Base-by-base conservation (phyloP, 2,113 vertebrate genomes). In the Falcunculus frontatus region DNA sequence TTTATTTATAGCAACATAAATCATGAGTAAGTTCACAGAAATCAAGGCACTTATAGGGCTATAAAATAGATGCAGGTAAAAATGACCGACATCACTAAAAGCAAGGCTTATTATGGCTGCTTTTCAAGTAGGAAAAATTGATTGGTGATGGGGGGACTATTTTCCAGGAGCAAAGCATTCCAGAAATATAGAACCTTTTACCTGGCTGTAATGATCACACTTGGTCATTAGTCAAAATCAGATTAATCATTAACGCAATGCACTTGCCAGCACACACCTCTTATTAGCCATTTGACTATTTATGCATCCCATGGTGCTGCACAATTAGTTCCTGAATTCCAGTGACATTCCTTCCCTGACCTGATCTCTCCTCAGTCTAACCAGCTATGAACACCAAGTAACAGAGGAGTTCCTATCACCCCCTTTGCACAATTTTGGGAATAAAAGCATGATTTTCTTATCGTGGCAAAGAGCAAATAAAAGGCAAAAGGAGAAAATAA, bases 351-450 rank as follows among this genome's bases (percentile, higher is more conserved):
- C 27, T 82, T 44, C 73, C 64, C 65, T 37, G 26, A n/a, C 57
- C 5, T 57, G 46, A 77, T 53, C 52, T 81, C 55, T 50, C 53
- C 72, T 67, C 59, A 63, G 2, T 16, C 29, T 39, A 49, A 33
- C 26, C n/a, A 70, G 17, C 7, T 17, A 5, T 7, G 37, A 44
- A 22, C 7, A 47, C 23, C 27, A 81, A 10, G 39, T 35, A 33
- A 27, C 17, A 47, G 23, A 29, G 4, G 0, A 6, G 26, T 2
- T 39, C 0, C 1, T 26, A 17, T 11, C 5, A 16, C 19, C 49
- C 39, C 19, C 14, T 92, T 50, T 22, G 32, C 11, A 64, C 8
- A 44, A 6, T 29, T 79, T 29, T 41, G 25, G 44, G 46, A 83
- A 35, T 17, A 67, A 42, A 62, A 55, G 2, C 23, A 35, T 2